Evolutionary conservation across 2,113 vertebrate genomes (phyloP).

Genomic region (Aldabrachelys gigantea): DNA sequence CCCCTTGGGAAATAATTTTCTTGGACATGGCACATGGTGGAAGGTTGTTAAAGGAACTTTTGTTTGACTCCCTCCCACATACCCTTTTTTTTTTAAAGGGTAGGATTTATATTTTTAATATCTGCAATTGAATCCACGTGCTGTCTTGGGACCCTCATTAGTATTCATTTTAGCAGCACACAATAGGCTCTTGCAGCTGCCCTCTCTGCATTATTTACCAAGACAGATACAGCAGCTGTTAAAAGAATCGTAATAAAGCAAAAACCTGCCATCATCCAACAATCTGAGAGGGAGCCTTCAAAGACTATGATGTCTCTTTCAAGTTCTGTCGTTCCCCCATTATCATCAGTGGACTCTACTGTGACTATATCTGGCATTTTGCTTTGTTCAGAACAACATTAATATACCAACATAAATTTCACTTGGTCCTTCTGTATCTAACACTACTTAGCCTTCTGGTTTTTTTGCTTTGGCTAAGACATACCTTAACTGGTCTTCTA

Average conservation of each 20-base stretch:
- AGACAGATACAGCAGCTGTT: neutral
- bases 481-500: neutral
- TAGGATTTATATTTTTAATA: neutral
- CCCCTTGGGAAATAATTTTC: neutral
- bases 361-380: neutral
- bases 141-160: conserved; percentile 16
- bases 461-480: neutral
- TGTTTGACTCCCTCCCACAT: neutral
- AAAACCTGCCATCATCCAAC: neutral
- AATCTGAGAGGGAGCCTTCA: neutral
- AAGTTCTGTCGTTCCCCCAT: neutral
- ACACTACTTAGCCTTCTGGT: neutral
- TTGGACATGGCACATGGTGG: neutral
- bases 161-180: neutral
- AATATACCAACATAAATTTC: neutral
- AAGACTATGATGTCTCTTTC: neutral
- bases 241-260: conserved; percentile 40
- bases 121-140: neutral
- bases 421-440: neutral
- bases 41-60: neutral
- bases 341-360: neutral
- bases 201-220: conserved; percentile 6
- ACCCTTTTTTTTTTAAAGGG: neutral
- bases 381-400: neutral
- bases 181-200: conserved; percentile 4